Evolutionary conservation across 2,797 vertebrate genomes (phyloP).

Genomic region (Gymnopithys bicolor): DNA sequence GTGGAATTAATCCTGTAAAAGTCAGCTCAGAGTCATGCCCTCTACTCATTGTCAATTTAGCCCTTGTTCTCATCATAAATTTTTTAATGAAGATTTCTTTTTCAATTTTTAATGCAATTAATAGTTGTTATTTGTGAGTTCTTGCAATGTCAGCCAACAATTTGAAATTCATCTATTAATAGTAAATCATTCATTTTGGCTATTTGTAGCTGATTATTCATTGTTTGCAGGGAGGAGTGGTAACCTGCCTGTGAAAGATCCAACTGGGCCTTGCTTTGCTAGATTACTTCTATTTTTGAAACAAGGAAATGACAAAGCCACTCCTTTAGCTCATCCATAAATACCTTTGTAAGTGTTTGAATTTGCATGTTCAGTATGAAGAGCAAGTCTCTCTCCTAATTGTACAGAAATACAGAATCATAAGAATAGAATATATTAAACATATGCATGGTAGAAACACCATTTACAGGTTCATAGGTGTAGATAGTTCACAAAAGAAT

Average conservation of each 20-base stretch:
- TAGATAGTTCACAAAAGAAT: background rate
- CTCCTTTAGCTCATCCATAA: background rate
- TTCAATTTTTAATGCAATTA: background rate
- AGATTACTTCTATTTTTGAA: background rate
- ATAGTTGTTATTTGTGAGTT: background rate
- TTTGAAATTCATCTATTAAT: background rate
- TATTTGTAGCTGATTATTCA: conserved; percentile 19
- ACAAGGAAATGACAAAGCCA: background rate
- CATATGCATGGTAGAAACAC: background rate
- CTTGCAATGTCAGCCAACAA: background rate
- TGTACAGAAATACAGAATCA: background rate
- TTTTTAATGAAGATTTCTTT: background rate
- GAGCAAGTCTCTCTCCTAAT: background rate
- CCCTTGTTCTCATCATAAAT: background rate
- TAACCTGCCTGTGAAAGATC: background rate
- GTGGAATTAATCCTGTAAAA: background rate
- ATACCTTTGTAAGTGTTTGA: background rate
- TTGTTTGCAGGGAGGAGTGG: background rate
- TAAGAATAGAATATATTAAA: background rate
- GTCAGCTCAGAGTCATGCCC: background rate
- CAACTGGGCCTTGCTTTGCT: background rate
- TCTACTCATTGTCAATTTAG: background rate
- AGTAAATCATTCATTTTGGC: background rate
- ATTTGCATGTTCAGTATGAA: background rate
- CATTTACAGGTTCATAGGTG: background rate